phyloP scores from a whole-genome alignment of 2,888 invertebrate species.

The Lagria hirta region DNA sequence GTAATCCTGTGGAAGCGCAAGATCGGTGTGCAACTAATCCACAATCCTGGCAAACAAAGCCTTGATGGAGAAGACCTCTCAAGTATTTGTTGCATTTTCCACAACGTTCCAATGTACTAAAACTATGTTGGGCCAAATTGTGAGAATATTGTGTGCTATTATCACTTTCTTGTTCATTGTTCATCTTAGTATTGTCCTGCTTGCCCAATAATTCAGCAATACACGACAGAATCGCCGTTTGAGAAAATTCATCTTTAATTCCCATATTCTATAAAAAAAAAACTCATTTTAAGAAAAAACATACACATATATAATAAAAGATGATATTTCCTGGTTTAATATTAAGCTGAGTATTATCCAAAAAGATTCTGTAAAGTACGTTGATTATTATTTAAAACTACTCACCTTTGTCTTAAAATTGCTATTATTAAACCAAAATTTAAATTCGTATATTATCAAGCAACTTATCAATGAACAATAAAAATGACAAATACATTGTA shows the following conservation, averaged over 20 bases:
- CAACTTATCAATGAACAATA: too few relatives aligned
- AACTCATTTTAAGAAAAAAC: too few relatives aligned
- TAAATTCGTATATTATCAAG: too few relatives aligned
- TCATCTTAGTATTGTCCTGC: conserved; percentile 42
- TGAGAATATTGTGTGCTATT: conserved; percentile 42
- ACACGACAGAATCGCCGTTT: conserved; percentile 67
- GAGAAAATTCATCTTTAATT: conserved; percentile 73
- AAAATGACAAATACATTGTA: too few relatives aligned
- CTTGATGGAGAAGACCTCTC: conserved; percentile 69
- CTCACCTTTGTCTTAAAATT: too few relatives aligned
- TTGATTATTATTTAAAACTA: too few relatives aligned
- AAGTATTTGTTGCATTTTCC: conserved; percentile 73
- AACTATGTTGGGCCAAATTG: conserved; percentile 65
- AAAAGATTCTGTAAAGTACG: too few relatives aligned
- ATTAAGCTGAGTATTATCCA: too few relatives aligned
- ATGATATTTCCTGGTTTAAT: too few relatives aligned
- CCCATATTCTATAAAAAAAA: conserved; percentile 66
- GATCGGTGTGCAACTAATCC: conserved; percentile 70
- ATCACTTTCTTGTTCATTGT: conserved; percentile 34
- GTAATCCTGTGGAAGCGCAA: conserved; percentile 66
- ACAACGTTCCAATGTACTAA: conserved; percentile 68
- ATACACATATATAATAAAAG: too few relatives aligned
- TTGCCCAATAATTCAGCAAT: conserved; percentile 62
- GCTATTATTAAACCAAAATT: too few relatives aligned
- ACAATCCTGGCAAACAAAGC: conserved; percentile 72